Base-by-base conservation (phyloP, 2,888 invertebrate species). In the Malthinus seriepunctatus region DNA sequence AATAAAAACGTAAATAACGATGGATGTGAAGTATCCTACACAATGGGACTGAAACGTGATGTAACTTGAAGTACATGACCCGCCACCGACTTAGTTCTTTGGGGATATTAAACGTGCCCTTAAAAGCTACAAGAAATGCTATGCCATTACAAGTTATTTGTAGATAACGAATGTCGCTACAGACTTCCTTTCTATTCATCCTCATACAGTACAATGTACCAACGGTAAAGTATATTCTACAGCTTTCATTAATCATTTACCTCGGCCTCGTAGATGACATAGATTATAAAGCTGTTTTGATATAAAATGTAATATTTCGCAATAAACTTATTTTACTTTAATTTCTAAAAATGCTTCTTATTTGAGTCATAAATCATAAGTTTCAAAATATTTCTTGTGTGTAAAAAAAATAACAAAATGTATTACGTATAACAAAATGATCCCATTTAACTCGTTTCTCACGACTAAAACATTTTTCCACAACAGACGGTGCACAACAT, bases 401-500 rank as follows among this genome's bases (percentile, higher is more conserved):
- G 35, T 34, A 47, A 47, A 37, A 57, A n/a, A 56, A 37, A 23
- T 23, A 23, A 64, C 65, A 68, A 71, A 62, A 67, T 48, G 64
- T 61, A 56, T 64, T 63, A 63, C 63, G 62, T 63, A 62, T 64
- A 67, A 63, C 64, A 60, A 66, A 71, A 73, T 69, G 69, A 69
- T 69, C 72, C 70, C 72, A 74, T 75, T 75, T 68, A 68, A 66
- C 64, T 65, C 66, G 67, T 72, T 68, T 64, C 71, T 70, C 74
- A 74, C 74, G 74, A 67, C 64, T 63, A 63, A 68, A 69, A 69
- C 69, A 71, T 73, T 72, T 73, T 72, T 69, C 67, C 64, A 52
- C 3, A 57, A 32, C 51, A 57, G 57, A 44, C 57, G 47, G 51
- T 52, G 51, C 52, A 42, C 52, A 64, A 63, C 69, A 69, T 64